These are phyloP conservation scores for Chrysotoxum bicinctum DNA, from an alignment of 2,888 invertebrate species.

Conservation along the genomic window DNA sequence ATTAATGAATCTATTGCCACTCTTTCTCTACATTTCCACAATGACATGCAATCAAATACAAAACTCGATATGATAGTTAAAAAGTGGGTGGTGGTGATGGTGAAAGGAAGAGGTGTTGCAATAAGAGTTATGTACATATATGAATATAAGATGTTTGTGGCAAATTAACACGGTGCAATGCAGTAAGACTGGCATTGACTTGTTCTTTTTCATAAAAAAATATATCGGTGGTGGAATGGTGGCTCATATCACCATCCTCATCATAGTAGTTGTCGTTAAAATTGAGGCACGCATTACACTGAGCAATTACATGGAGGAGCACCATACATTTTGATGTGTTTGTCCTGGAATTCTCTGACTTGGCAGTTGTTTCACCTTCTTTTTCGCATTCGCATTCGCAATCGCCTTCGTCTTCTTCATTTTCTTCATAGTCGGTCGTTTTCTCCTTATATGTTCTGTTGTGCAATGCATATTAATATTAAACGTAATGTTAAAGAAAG, in stretches of 20 bases:
- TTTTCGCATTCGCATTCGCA: not conserved
- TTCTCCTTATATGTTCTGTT: conserved; percentile 20
- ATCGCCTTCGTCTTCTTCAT: not conserved
- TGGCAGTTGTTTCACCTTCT: conserved; percentile 49
- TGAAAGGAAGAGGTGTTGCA: conserved; percentile 55
- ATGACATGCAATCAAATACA: conserved; percentile 10
- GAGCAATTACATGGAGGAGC: conserved; percentile 56
- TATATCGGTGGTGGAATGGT: not conserved
- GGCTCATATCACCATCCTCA: conserved; percentile 8
- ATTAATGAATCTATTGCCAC: conserved; percentile 21
- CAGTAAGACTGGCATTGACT: conserved; percentile 22
- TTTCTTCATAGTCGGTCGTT: not conserved
- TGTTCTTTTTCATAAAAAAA: conserved; percentile 5
- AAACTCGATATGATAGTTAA: not conserved
- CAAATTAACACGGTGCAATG: not conserved
- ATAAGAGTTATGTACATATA: conserved; percentile 24
- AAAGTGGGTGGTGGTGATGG: conserved; percentile 32
- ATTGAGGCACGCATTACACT: conserved; percentile 65
- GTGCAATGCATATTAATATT: conserved; percentile 60
- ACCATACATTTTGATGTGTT: conserved; percentile 62
- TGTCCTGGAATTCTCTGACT: conserved; percentile 64
- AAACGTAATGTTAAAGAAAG: conserved; percentile 31
- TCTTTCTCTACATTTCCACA: not conserved
- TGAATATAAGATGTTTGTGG: conserved; percentile 12
- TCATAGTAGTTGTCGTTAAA: conserved; percentile 23